These are phyloP conservation scores for Trochalopteron elliotii DNA, from an alignment of 2,113 vertebrate species.

Conservation along the genomic window DNA sequence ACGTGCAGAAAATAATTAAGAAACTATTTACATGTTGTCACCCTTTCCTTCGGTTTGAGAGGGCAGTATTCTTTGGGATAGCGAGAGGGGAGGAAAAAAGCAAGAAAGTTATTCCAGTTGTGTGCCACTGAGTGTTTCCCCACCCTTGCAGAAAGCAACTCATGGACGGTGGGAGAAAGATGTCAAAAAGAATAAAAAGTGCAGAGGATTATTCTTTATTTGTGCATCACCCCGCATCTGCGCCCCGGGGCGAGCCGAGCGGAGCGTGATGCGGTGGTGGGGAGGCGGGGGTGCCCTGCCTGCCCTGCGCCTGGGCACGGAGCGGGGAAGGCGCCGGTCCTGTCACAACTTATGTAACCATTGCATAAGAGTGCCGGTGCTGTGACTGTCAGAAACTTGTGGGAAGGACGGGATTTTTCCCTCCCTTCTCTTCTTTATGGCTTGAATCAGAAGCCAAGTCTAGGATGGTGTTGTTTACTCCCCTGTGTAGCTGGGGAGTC, in stretches of 20 bases:
- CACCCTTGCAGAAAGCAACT: not conserved
- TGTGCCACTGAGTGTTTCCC: not conserved
- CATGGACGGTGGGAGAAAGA: not conserved
- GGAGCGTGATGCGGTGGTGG: not conserved
- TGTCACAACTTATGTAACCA: not conserved
- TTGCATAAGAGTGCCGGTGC: conserved; percentile 36
- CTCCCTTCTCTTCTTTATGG: not conserved
- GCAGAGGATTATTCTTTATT: not conserved
- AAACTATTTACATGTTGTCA: not conserved
- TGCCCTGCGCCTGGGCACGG: not conserved
- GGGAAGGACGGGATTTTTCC: not conserved
- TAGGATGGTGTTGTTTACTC: not conserved
- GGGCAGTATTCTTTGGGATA: not conserved
- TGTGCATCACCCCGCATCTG: not conserved
- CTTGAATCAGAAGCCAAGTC: not conserved
- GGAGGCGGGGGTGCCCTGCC: not conserved
- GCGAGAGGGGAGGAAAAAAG: not conserved
- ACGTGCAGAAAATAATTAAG: not conserved
- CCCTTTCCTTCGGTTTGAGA: not conserved
- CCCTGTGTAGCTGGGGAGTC: not conserved
- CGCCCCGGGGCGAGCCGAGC: not conserved
- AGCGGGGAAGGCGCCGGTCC: not conserved
- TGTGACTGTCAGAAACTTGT: not conserved
- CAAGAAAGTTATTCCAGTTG: not conserved
- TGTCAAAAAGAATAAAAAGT: not conserved